Evolutionary conservation across 2,797 vertebrate species (phyloP).

Genomic region (Diceros bicornis): DNA sequence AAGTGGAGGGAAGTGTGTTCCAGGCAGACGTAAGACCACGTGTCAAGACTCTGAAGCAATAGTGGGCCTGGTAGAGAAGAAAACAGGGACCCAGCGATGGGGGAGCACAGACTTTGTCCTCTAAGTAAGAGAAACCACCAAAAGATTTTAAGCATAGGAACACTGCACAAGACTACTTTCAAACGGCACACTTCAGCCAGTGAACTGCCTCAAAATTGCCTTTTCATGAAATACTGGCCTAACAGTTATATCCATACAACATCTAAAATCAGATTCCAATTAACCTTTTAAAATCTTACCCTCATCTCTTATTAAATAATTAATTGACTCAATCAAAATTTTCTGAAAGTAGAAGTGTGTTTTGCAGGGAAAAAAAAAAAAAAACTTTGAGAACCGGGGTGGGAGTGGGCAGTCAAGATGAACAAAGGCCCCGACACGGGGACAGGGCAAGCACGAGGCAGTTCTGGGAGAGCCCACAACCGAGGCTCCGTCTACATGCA

Average conservation of each 20-base stretch:
- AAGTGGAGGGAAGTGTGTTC: neutral
- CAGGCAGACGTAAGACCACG: neutral
- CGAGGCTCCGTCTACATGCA: too few species aligned
- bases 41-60: neutral
- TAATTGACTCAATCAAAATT: neutral
- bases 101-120: neutral
- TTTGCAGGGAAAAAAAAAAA: neutral
- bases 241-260: neutral
- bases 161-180: neutral
- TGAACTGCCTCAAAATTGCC: neutral
- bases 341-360: neutral
- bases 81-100: neutral
- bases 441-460: neutral
- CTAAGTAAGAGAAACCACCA: neutral
- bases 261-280: neutral
- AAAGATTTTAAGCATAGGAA: neutral
- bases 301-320: neutral
- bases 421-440: neutral
- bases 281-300: neutral
- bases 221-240: neutral
- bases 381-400: neutral
- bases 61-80: neutral
- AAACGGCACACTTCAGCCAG: neutral
- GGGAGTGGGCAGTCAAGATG: too few species aligned
- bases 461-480: neutral